These are phyloP conservation scores for Falco novaeseelandiae DNA, from an alignment of 2,797 vertebrate genomes.

Conservation along the genomic window DNA sequence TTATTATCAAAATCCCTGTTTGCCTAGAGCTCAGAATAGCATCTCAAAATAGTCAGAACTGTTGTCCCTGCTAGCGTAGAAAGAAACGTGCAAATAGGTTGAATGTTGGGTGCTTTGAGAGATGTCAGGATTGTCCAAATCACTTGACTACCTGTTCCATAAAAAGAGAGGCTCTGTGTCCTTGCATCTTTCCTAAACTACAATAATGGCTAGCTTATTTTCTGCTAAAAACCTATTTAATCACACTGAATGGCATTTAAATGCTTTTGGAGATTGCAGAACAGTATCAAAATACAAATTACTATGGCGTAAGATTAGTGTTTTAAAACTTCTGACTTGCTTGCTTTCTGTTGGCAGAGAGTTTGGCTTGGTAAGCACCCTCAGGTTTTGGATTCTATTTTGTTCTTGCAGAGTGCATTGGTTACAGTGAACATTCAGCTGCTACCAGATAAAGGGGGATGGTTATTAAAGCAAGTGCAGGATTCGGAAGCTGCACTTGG, in stretches of 20 bases:
- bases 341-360: neutral
- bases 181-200: neutral
- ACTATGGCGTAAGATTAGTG: neutral
- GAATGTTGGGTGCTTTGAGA: neutral
- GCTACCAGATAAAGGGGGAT: conserved; percentile 90
- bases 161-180: neutral
- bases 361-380: neutral
- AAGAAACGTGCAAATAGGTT: neutral
- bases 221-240: neutral
- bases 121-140: neutral
- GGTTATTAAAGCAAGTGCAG: conserved; percentile 85
- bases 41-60: neutral
- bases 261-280: neutral
- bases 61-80: neutral
- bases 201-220: neutral
- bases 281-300: neutral
- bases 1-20: neutral
- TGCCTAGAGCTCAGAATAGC: neutral
- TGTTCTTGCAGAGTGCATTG: conserved; percentile 81
- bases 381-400: neutral
- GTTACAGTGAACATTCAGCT: conserved; percentile 83
- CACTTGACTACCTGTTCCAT: neutral
- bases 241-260: neutral
- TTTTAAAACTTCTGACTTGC: neutral
- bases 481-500: conserved; percentile 83